Percentiles rank a stretch among this genome's conserved stretches.
Conservation (phyloP, 2,797 vertebrate genomes). For the Cyclura pinguis region DNA sequence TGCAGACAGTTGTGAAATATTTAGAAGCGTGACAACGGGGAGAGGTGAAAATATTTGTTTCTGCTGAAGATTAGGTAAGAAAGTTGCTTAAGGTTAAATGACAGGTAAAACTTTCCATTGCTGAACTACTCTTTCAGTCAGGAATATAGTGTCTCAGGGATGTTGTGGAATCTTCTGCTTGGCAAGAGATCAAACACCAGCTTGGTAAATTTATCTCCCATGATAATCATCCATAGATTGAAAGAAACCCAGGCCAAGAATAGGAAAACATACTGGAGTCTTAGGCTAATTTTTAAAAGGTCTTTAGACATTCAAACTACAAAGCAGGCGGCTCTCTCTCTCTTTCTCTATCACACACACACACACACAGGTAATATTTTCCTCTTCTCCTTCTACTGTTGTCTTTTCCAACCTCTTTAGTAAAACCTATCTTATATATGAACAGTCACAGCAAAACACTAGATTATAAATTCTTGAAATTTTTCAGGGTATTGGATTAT, state of each 20-base stretch:
- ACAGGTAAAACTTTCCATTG: background rate
- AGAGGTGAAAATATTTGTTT: background rate
- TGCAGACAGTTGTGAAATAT: background rate
- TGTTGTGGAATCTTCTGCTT: background rate
- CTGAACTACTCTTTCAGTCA: background rate
- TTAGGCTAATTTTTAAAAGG: background rate
- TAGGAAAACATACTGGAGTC: background rate
- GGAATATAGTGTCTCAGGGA: background rate
- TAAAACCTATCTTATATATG: background rate
- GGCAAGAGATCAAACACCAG: background rate
- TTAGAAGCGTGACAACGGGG: background rate
- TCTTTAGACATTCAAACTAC: background rate
- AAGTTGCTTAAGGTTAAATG: background rate
- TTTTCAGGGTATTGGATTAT: background rate
- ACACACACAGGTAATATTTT: too few species aligned
- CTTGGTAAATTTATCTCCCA: background rate
- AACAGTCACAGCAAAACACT: too few species aligned
- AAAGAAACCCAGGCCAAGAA: background rate
- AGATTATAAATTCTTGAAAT: background rate
- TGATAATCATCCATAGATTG: background rate
- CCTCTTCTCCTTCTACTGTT: background rate
- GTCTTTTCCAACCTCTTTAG: background rate
- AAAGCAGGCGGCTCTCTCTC: background rate
- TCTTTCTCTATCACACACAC: background rate
- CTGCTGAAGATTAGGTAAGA: background rate